A percentile compares a stretch with the other conserved stretches of the same genome.
Conservation (phyloP, 2,797 vertebrate species). For the Phaenicophaeus curvirostris region DNA sequence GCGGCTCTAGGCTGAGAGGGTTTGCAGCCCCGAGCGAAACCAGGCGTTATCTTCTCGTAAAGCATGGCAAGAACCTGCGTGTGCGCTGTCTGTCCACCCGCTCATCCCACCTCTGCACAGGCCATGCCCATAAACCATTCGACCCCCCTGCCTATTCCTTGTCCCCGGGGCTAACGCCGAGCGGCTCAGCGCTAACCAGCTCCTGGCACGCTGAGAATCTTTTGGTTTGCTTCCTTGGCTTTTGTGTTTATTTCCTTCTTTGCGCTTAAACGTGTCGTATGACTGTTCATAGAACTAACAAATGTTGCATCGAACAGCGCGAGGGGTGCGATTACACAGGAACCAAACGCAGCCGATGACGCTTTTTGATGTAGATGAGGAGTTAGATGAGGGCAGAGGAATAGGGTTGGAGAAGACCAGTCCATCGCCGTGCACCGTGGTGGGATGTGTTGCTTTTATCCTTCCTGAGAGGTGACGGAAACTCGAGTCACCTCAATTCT, state of each 20-base stretch:
- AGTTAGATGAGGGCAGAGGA: neutral
- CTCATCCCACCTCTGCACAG: slow-evolving; percentile 37
- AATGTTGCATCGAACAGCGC: fast-evolving
- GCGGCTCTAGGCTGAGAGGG: neutral
- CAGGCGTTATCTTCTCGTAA: neutral
- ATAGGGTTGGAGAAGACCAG: fast-evolving
- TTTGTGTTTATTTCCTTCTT: slow-evolving; percentile 16
- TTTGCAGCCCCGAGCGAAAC: neutral
- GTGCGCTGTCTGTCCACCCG: neutral
- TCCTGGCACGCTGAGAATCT: neutral
- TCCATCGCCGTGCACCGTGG: fast-evolving
- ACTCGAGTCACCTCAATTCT: neutral
- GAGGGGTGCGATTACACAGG: neutral
- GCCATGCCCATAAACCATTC: slow-evolving; percentile 57
- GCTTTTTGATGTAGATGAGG: neutral
- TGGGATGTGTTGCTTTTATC: neutral
- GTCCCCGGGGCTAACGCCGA: neutral
- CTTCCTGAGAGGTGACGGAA: neutral
- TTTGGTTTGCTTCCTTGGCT: slow-evolving; percentile 46
- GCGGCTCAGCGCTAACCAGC: slow-evolving; percentile 28
- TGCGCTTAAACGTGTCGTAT: neutral
- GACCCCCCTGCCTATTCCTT: slow-evolving; percentile 23
- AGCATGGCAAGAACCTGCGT: slow-evolving; percentile 25
- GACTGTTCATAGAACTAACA: slow-evolving; percentile 12
- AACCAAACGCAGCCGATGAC: neutral